Conservation (phyloP, 2,113 vertebrate genomes). For the Tyrannus savana region DNA sequence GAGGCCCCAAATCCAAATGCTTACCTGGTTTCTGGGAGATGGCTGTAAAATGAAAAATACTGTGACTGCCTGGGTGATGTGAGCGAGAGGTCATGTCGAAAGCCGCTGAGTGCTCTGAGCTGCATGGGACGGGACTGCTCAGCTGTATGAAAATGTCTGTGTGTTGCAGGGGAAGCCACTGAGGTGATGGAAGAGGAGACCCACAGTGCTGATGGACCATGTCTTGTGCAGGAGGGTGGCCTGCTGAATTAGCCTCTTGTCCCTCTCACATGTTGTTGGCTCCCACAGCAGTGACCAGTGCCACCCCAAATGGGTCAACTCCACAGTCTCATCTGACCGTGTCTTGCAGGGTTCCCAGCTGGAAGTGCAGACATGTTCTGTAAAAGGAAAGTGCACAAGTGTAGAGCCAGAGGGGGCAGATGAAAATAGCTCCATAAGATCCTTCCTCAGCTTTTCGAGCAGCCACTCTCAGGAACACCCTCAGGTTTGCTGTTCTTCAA, state of each 20-base stretch:
- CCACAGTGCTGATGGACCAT: accelerated
- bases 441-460: accelerated
- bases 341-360: background rate
- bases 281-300: background rate
- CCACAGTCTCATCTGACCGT: background rate
- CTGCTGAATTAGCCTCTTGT: background rate
- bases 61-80: background rate
- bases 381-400: background rate
- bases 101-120: background rate
- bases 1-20: background rate
- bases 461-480: background rate
- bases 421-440: background rate
- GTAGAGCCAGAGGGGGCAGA: background rate
- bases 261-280: background rate
- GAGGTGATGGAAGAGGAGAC: background rate
- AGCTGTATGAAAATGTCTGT: accelerated
- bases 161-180: background rate
- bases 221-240: accelerated
- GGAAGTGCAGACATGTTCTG: accelerated
- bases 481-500: background rate
- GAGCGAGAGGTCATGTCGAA: background rate
- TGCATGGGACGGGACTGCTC: background rate
- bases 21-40: background rate
- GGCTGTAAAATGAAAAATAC: background rate
- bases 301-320: background rate